Evolutionary conservation across 1,140 invertebrate species (phyloP).

Genomic region (Vollenhovia emeryi): DNA sequence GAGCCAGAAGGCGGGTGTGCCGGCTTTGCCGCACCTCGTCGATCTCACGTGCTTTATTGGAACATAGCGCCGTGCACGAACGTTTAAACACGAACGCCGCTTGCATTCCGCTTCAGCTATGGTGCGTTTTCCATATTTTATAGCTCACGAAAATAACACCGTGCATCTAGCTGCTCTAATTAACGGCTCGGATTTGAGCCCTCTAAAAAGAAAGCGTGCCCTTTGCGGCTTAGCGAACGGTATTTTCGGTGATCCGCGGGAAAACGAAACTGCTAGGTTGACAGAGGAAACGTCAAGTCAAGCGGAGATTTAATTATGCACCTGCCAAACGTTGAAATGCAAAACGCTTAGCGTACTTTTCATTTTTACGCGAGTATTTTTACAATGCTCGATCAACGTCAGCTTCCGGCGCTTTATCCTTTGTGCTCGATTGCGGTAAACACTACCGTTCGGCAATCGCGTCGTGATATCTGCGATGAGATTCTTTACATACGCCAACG

Average conservation of each 20-base stretch:
- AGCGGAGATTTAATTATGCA: neutral
- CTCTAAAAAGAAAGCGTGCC: neutral
- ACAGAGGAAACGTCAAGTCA: neutral
- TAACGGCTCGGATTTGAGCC: neutral
- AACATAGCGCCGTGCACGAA: slow-evolving; percentile 19
- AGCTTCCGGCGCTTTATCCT: neutral
- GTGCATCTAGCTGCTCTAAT: neutral
- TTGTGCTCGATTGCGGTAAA: neutral
- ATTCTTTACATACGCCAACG: neutral
- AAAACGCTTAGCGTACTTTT: neutral
- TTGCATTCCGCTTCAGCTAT: slow-evolving; percentile 7
- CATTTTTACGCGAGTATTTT: neutral
- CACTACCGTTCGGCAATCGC: neutral
- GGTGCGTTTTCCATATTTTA: slow-evolving; percentile 15
- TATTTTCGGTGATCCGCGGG: neutral
- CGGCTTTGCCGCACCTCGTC: slow-evolving; percentile 50
- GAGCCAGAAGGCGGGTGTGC: slow-evolving; percentile 53
- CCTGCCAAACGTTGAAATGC: neutral
- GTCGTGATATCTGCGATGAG: neutral
- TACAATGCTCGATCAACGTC: neutral
- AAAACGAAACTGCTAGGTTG: neutral
- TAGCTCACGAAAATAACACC: slow-evolving; percentile 10
- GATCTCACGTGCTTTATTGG: slow-evolving; percentile 54
- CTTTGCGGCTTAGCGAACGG: neutral
- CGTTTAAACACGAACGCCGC: slow-evolving; percentile 30